Conservation (phyloP, 2,888 invertebrate species). For the Cephus runcator region DNA sequence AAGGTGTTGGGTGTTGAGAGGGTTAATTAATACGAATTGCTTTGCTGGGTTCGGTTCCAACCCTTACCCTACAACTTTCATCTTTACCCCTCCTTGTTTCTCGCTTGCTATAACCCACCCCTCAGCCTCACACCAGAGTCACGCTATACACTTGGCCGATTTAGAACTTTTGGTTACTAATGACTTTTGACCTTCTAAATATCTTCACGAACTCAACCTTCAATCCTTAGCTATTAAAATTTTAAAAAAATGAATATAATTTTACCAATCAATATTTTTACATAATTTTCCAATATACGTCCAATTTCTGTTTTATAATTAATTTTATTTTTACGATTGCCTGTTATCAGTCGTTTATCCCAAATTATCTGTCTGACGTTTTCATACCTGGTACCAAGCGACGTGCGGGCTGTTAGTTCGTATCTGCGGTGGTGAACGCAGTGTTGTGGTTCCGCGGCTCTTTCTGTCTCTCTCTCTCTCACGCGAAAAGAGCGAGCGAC, state of each 20-base stretch:
- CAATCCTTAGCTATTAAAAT: too few species aligned
- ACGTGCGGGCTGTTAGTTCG: slow-evolving; percentile 21
- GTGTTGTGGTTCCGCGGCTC: slow-evolving; percentile 42
- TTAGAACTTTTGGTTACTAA: background rate
- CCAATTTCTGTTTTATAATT: background rate
- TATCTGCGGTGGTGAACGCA: slow-evolving; percentile 54
- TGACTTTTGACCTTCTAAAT: too few species aligned
- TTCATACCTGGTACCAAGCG: background rate
- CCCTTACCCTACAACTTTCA: slow-evolving; percentile 13
- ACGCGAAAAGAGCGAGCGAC: slow-evolving; percentile 36
- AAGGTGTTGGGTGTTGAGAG: slow-evolving; percentile 41
- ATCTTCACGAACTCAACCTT: too few species aligned
- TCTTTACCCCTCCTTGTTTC: background rate
- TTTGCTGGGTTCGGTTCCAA: slow-evolving; percentile 26
- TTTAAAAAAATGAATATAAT: background rate
- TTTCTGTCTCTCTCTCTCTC: slow-evolving; percentile 12
- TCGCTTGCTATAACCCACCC: background rate
- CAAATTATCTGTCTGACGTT: background rate
- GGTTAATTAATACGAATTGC: slow-evolving; percentile 57
- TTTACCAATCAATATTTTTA: background rate
- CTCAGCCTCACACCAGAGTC: slow-evolving; percentile 27
- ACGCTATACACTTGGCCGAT: slow-evolving; percentile 25
- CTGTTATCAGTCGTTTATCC: background rate
- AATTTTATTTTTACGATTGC: background rate
- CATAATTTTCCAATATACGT: background rate